These are phyloP conservation scores for Andrena trimmerana DNA, from an alignment of 2,888 invertebrate species.

Conservation along the genomic window DNA sequence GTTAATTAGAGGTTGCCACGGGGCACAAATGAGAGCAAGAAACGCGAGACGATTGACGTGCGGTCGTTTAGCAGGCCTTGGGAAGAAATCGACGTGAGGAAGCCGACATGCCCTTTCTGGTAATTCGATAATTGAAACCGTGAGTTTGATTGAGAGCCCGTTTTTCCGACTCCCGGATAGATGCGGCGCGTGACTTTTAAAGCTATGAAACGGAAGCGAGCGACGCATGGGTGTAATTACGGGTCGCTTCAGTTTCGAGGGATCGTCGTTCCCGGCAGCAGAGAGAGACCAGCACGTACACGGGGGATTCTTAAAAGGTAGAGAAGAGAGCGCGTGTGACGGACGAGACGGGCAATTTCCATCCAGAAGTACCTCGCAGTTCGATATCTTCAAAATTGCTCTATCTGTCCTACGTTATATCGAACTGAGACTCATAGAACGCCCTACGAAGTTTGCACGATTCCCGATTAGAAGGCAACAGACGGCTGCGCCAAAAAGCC, in stretches of 20 bases:
- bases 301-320: slow-evolving; percentile 45
- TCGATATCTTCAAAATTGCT: slow-evolving; percentile 24
- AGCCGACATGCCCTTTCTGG: slow-evolving; percentile 23
- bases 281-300: slow-evolving; percentile 16
- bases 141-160: background rate
- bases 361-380: background rate
- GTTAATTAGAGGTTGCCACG: slow-evolving; percentile 63
- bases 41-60: slow-evolving; percentile 37
- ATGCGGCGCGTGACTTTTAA: background rate
- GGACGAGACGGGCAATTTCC: slow-evolving; percentile 31
- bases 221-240: background rate
- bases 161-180: background rate
- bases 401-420: slow-evolving; percentile 18
- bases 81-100: slow-evolving; percentile 36
- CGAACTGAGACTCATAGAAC: slow-evolving; percentile 23
- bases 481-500: slow-evolving; percentile 26
- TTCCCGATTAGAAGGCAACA: slow-evolving; percentile 55
- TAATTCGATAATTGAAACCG: slow-evolving; percentile 30
- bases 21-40: slow-evolving; percentile 41
- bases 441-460: slow-evolving; percentile 43
- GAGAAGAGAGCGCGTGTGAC: slow-evolving; percentile 42
- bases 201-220: background rate
- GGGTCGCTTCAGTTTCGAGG: background rate
- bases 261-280: slow-evolving; percentile 20
- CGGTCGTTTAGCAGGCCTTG: slow-evolving; percentile 33